These are phyloP conservation scores for Dasysyrphus tricinctus DNA, from an alignment of 2,888 invertebrate species.

Conservation along the genomic window DNA sequence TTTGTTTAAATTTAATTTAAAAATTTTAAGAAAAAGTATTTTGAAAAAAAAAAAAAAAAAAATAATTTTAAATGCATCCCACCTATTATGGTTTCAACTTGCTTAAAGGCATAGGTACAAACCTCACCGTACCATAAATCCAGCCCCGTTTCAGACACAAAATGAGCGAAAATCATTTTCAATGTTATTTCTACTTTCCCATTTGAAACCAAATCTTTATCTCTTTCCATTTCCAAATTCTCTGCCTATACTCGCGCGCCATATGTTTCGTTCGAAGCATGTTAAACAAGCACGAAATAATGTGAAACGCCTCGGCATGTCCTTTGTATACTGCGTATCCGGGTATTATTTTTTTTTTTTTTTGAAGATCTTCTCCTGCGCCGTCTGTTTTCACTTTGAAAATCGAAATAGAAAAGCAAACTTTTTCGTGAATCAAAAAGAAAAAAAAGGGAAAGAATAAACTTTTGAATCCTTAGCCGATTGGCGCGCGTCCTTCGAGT, in stretches of 20 bases:
- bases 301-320: conserved; percentile 60
- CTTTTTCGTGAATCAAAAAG: conserved; percentile 52
- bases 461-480: conserved; percentile 73
- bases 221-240: neutral
- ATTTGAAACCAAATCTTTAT: conserved; percentile 50
- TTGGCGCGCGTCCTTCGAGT: conserved; percentile 74
- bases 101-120: no score
- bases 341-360: conserved; percentile 10
- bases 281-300: conserved; percentile 76
- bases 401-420: conserved; percentile 72
- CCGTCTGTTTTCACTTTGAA: conserved; percentile 61
- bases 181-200: conserved; percentile 37
- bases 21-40: no score
- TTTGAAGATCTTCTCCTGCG: conserved; percentile 3
- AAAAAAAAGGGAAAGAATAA: conserved; percentile 35
- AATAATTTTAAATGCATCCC: no score
- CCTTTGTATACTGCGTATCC: conserved; percentile 37
- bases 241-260: conserved; percentile 39
- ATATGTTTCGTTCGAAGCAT: conserved; percentile 62
- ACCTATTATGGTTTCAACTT: no score
- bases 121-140: neutral
- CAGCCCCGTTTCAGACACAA: conserved; percentile 36
- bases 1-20: no score
- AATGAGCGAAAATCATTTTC: conserved; percentile 32
- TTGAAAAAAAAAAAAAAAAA: no score